A percentile compares a stretch with the other conserved stretches of the same genome.
phyloP scores from a whole-genome alignment of 2,888 invertebrate species.

The Cerceris rybyensis region DNA sequence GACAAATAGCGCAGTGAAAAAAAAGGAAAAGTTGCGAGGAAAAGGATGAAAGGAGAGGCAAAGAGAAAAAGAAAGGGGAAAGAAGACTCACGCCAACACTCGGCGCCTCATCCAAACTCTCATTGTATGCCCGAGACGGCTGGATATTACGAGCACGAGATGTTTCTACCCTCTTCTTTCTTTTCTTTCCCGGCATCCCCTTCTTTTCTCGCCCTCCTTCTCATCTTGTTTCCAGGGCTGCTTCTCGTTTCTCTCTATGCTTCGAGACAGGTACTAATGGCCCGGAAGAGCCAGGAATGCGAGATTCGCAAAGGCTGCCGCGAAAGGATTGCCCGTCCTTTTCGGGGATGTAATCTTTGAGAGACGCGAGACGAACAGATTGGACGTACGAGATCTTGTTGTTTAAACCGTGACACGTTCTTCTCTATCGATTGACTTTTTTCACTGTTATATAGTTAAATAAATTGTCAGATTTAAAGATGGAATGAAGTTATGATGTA shows the following conservation, averaged over 20 bases:
- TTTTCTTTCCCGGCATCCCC: constrained; percentile 6
- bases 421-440: constrained; percentile 28
- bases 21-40: constrained; percentile 3
- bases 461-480: constrained; percentile 6
- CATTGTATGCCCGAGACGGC: constrained; percentile 63
- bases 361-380: constrained; percentile 36
- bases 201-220: constrained; percentile 19
- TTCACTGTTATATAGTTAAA: constrained; percentile 44
- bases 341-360: constrained; percentile 42
- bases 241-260: constrained; percentile 42
- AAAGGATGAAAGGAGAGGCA: background rate
- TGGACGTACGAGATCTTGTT: constrained; percentile 16
- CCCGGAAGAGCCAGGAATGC: constrained; percentile 61
- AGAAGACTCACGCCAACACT: constrained; percentile 32
- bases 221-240: constrained; percentile 31
- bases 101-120: constrained; percentile 56
- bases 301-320: constrained; percentile 57
- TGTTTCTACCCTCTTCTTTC: constrained; percentile 44
- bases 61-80: constrained; percentile 1
- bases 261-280: constrained; percentile 69
- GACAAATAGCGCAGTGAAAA: constrained; percentile 61
- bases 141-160: constrained; percentile 66
- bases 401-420: constrained; percentile 27
- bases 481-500: constrained; percentile 1
- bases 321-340: constrained; percentile 59